Evolutionary conservation across 2,113 vertebrate species (phyloP).

Genomic region (Pelmatolapia mariae): DNA sequence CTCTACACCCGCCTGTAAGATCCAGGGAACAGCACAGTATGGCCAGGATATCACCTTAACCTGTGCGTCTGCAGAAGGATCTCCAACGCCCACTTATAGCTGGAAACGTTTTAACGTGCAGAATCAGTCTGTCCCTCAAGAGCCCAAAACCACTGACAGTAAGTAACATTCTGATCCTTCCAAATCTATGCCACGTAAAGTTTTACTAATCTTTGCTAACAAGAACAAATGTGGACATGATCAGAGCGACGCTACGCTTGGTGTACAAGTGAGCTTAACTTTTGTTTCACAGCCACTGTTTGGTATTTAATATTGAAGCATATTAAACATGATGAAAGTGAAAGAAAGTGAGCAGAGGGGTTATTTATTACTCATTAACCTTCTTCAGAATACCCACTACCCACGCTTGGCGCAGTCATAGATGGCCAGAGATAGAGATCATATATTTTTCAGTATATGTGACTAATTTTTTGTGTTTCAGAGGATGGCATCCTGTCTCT

Average conservation of each 20-base stretch:
- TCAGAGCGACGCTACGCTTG: neutral
- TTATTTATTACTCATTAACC: neutral
- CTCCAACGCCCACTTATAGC: slow-evolving; percentile 76
- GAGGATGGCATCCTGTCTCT: slow-evolving; percentile 67
- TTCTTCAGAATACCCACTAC: too few relatives aligned
- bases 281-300: neutral
- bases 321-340: too few relatives aligned
- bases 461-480: neutral
- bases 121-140: slow-evolving; percentile 21
- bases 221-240: neutral
- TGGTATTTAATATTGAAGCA: neutral
- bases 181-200: neutral
- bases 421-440: too few relatives aligned
- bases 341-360: too few relatives aligned
- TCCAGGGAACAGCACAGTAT: slow-evolving; percentile 73
- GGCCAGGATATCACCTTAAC: slow-evolving; percentile 80
- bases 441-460: neutral
- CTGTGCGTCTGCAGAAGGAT: slow-evolving; percentile 81
- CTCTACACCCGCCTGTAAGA: slow-evolving; percentile 74
- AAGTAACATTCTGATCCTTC: neutral
- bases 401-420: too few relatives aligned
- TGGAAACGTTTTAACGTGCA: slow-evolving; percentile 69
- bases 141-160: slow-evolving; percentile 41
- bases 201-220: neutral
- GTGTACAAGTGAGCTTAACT: neutral